Evolutionary conservation across 1,140 invertebrate species (phyloP), one percentile per base, ranked within the genome.

Genomic region (Thaumatotibia leucotreta): DNA sequence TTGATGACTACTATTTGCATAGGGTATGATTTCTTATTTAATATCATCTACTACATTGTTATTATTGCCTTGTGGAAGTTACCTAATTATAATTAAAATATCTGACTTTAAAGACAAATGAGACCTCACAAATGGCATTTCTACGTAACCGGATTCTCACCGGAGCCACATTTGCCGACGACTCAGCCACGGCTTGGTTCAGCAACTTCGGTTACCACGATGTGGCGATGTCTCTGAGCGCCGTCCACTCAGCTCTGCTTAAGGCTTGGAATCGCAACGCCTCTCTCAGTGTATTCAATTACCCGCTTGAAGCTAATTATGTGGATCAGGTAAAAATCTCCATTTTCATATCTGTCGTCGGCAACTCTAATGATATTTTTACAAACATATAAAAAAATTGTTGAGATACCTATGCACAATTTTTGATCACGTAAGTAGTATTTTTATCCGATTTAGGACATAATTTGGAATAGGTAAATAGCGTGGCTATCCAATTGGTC

Each of bases 171-270:
- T 80, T 89, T 24, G 61, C 66, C n/a, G 82, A 89, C 17, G 63
- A 73, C 11, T 62, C 72, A 0, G 87, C 78, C 0, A 83, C 76
- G 0, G 83, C 84, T 0, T 89, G 87, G 87, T 91, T 89, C 74
- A 91, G 87, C 63, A 88, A 88, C 63, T 89, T 89, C 62, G 86
- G 79, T 0, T 88, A 84, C 69, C 88, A 91, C 67, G 87, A 89
- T 58, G 78, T 89, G 0, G 82, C 86, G 0, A 83, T 75, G 0
- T 86, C 87, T 1, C 69, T 89, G 0, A 77, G 82, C 0, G 73
- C 79, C 0, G 45, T 91, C 4, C 83, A 91, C 66, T 61, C 73
- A 0, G 88, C 86, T 10, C 32, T 91, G 17, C 68, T 91, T 0
- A 82, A 80, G 39, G 75, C 76, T 1, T 35, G 70, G 20, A 70